phyloP scores from a whole-genome alignment of 2,113 vertebrate species.

The Grantiella picta region DNA sequence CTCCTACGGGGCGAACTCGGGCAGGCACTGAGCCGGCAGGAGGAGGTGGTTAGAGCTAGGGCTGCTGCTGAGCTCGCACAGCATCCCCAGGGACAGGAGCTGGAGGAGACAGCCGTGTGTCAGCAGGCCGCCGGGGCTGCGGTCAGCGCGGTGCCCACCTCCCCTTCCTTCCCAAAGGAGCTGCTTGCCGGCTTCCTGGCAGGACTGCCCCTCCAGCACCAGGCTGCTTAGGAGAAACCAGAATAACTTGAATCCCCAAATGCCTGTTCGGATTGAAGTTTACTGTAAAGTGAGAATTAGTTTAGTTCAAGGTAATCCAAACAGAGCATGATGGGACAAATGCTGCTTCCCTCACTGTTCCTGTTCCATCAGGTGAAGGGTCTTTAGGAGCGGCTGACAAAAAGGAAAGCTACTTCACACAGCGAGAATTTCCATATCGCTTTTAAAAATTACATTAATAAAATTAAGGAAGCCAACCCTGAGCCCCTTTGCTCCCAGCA shows the following conservation, averaged over 20 bases:
- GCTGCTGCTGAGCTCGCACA: neutral
- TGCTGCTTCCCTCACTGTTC: neutral
- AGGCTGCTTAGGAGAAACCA: neutral
- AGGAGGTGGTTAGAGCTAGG: neutral
- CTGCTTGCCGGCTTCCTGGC: neutral
- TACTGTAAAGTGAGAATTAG: neutral
- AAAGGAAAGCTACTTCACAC: neutral
- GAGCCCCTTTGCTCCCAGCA: neutral
- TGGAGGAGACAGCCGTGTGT: fast-evolving
- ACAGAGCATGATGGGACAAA: neutral
- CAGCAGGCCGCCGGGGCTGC: fast-evolving
- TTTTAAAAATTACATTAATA: neutral
- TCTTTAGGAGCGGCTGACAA: neutral
- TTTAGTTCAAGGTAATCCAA: neutral
- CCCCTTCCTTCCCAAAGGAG: neutral
- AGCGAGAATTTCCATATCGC: neutral
- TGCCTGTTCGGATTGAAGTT: neutral
- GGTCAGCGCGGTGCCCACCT: neutral
- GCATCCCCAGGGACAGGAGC: neutral
- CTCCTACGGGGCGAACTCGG: fast-evolving
- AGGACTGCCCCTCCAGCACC: neutral
- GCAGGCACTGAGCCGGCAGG: neutral
- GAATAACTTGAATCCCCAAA: neutral
- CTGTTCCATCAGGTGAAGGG: neutral
- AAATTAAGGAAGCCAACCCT: neutral